Percentiles rank a stretch among this genome's conserved stretches.
Conservation (phyloP, 1,140 invertebrate genomes). For the Aphaenogaster rudis region DNA sequence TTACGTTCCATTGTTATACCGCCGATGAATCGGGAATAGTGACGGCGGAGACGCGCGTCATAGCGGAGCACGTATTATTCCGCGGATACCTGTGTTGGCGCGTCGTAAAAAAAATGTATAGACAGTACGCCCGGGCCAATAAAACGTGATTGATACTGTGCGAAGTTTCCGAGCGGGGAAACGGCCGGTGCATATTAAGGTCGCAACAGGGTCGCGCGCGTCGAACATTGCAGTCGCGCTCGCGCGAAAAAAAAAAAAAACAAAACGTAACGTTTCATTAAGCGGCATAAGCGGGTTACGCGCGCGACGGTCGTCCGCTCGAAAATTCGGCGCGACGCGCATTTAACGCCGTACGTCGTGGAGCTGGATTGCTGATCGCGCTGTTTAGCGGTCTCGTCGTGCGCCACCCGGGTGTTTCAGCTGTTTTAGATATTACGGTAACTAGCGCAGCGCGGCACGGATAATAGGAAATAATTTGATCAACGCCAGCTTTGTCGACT, state of each 20-base stretch:
- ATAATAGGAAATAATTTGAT: slow-evolving; percentile 55
- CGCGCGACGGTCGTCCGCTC: background rate
- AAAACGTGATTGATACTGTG: slow-evolving; percentile 58
- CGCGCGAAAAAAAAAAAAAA: slow-evolving; percentile 16
- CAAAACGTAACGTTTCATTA: slow-evolving; percentile 22
- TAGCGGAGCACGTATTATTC: slow-evolving; percentile 31
- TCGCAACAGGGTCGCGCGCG: background rate
- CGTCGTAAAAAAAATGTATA: slow-evolving; percentile 49
- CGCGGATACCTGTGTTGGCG: slow-evolving; percentile 33
- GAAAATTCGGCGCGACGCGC: background rate
- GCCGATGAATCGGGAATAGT: slow-evolving; percentile 37
- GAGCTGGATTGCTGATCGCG: background rate
- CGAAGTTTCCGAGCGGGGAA: slow-evolving; percentile 19
- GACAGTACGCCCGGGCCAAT: slow-evolving; percentile 43
- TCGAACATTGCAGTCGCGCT: background rate
- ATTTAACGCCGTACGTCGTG: background rate
- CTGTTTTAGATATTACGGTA: slow-evolving; percentile 54
- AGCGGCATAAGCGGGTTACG: slow-evolving; percentile 13
- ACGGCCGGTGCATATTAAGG: slow-evolving; percentile 51
- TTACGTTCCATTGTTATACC: slow-evolving; percentile 39
- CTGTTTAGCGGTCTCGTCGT: slow-evolving; percentile 17
- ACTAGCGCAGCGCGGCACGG: slow-evolving; percentile 35
- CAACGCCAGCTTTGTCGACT: slow-evolving; percentile 33
- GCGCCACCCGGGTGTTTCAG: background rate
- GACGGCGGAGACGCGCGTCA: slow-evolving; percentile 20